A percentile compares a stretch with the other conserved stretches of the same genome.
Evolutionary conservation across 2,888 invertebrate genomes (phyloP).

Genomic region (Blera fallax): DNA sequence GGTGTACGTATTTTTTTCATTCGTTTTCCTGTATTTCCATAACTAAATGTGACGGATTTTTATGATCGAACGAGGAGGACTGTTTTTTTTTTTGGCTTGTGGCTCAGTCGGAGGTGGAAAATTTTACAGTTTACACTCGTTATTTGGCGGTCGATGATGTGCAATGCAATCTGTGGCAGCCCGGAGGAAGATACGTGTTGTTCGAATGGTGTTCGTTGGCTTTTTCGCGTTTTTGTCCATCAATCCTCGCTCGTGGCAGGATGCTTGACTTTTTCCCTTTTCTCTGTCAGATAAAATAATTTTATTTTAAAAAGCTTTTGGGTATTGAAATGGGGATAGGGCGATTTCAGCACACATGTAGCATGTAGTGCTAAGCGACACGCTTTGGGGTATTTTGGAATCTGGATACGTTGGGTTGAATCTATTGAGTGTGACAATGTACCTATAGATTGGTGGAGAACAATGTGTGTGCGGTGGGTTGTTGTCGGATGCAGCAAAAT

Average conservation of each 20-base stretch:
- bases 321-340: slow-evolving; percentile 28
- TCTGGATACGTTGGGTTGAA: slow-evolving; percentile 33
- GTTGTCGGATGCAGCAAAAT: slow-evolving; percentile 32
- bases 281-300: slow-evolving; percentile 48
- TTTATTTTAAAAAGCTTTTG: slow-evolving; percentile 54
- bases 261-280: slow-evolving; percentile 1
- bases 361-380: slow-evolving; percentile 31
- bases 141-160: slow-evolving; percentile 63
- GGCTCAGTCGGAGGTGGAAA: slow-evolving; percentile 25
- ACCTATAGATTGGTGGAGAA: slow-evolving; percentile 38
- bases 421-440: slow-evolving; percentile 61
- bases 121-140: slow-evolving; percentile 64
- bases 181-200: slow-evolving; percentile 21
- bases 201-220: slow-evolving; percentile 35
- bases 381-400: slow-evolving; percentile 28
- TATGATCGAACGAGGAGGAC: slow-evolving; percentile 56
- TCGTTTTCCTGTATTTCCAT: slow-evolving; percentile 44
- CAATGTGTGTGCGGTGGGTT: slow-evolving; percentile 1
- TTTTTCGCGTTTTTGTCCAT: slow-evolving; percentile 57
- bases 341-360: not conserved
- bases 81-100: slow-evolving; percentile 25
- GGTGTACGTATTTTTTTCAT: slow-evolving; percentile 46
- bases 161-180: slow-evolving; percentile 55
- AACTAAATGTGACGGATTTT: slow-evolving; percentile 59
- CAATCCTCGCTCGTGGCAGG: slow-evolving; percentile 19